A percentile compares a stretch with the other conserved stretches of the same genome.
phyloP scores from a whole-genome alignment of 2,888 invertebrate species.

The Latrodectus hesperus region DNA sequence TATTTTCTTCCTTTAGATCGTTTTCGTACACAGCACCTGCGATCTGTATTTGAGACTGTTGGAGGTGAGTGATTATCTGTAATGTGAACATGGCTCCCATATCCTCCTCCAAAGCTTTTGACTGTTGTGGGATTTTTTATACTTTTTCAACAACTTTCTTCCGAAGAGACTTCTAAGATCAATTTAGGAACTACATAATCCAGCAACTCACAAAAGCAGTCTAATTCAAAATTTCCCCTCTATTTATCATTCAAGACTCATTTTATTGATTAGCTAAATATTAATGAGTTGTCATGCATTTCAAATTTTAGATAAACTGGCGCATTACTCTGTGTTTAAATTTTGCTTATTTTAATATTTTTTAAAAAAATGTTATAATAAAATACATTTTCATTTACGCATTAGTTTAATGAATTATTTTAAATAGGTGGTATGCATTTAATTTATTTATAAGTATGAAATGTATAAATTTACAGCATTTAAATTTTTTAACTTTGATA shows the following conservation, averaged over 20 bases:
- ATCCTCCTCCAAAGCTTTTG: background rate
- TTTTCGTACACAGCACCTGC: conserved; percentile 44
- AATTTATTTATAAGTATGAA: no score
- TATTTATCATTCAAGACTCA: background rate
- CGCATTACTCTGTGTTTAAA: no score
- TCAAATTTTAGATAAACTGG: background rate
- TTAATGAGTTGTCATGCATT: background rate
- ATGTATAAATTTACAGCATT: no score
- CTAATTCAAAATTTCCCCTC: background rate
- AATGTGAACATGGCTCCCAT: conserved; percentile 12
- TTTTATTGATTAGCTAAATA: background rate
- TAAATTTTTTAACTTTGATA: no score
- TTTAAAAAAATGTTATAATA: no score
- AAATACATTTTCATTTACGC: no score
- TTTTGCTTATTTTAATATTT: no score
- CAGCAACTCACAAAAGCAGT: background rate
- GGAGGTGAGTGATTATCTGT: conserved; percentile 25
- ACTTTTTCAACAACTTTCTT: background rate
- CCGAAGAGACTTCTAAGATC: background rate
- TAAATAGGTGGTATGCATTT: no score
- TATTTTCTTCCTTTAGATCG: conserved; percentile 32
- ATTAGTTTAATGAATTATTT: no score
- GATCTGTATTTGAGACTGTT: conserved; percentile 7
- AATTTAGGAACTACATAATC: background rate
- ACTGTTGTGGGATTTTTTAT: background rate